Conservation (phyloP, 2,113 vertebrate species). For the Notothenia rossii region DNA sequence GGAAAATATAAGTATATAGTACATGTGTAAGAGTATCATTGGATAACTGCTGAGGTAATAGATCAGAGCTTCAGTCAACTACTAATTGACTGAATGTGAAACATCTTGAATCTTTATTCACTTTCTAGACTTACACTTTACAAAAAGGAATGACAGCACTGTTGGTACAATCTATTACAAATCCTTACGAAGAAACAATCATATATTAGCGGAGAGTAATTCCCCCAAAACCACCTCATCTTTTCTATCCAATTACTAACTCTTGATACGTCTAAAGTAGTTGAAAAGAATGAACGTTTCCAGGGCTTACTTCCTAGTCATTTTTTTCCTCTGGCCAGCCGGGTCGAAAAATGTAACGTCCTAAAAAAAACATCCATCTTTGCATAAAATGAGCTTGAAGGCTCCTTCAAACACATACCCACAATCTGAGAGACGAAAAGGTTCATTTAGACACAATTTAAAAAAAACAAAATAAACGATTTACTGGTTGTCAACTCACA, state of each 20-base stretch:
- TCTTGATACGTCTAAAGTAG: background rate
- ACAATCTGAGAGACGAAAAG: background rate
- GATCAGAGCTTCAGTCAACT: background rate
- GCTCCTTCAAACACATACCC: background rate
- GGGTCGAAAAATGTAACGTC: background rate
- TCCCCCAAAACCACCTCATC: background rate
- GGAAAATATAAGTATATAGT: background rate
- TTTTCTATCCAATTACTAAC: background rate
- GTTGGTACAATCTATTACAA: background rate
- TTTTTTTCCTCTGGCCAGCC: background rate
- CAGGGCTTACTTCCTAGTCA: background rate
- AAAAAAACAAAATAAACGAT: background rate
- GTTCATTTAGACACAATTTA: background rate
- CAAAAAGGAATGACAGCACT: background rate
- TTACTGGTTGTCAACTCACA: background rate
- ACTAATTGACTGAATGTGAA: background rate
- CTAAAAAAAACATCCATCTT: background rate
- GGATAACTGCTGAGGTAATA: background rate
- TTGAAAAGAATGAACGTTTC: background rate
- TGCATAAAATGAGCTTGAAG: background rate
- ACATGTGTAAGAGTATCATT: background rate
- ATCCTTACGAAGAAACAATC: background rate
- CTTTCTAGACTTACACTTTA: background rate
- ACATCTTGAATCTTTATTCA: background rate
- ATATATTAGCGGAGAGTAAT: background rate